A percentile compares a stretch with the other conserved stretches of the same genome.
Conservation (phyloP, 1,140 invertebrate species). For the Tetragnatha versicolor region DNA sequence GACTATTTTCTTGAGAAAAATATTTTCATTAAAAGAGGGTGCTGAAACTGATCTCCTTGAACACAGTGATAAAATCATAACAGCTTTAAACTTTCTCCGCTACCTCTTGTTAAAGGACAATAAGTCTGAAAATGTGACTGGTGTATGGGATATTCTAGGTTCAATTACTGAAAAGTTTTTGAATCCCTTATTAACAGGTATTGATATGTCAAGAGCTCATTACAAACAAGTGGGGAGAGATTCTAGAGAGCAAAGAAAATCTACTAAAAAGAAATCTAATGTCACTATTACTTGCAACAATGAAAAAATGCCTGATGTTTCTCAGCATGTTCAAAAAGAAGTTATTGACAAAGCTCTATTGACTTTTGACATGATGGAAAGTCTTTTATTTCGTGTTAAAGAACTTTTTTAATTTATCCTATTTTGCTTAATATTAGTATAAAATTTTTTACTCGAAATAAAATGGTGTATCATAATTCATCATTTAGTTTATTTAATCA, state of each 20-base stretch:
- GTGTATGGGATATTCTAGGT: neutral
- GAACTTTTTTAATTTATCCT: conserved; percentile 1
- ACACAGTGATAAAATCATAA: conserved; percentile 36
- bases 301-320: neutral
- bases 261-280: neutral
- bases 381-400: conserved; percentile 24
- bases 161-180: conserved; percentile 3
- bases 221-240: conserved; percentile 23
- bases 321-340: neutral
- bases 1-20: conserved; percentile 17
- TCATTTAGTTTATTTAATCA: too few relatives aligned
- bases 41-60: conserved; percentile 41
- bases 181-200: neutral
- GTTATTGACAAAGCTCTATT: conserved; percentile 15
- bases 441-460: too few relatives aligned
- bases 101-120: conserved; percentile 28
- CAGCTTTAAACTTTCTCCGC: conserved; percentile 33
- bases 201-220: conserved; percentile 35
- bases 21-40: conserved; percentile 16
- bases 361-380: conserved; percentile 41
- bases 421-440: too few relatives aligned
- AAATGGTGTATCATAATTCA: too few relatives aligned
- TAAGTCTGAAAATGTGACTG: neutral
- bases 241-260: neutral
- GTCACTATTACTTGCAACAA: neutral